Base-by-base conservation (phyloP, 2,888 invertebrate genomes). In the Ormyrus rosae region DNA sequence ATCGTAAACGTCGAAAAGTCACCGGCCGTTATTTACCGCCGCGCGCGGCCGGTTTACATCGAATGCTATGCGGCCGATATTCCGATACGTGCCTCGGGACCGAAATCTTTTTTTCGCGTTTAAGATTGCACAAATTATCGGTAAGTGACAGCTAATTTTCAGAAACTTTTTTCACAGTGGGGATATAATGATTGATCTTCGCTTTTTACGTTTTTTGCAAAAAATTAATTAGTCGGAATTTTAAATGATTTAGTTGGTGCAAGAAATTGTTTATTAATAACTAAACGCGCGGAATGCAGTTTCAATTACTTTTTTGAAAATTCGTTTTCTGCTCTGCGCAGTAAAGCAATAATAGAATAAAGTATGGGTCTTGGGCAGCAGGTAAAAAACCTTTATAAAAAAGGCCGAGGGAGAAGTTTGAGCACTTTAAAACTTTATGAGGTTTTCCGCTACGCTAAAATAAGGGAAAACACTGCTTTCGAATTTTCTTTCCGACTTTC, bases 1-100 rank as follows among this genome's bases (percentile, higher is more conserved):
- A 64, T 78, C 78, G 45, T 81, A 81, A 81, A 81, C 50, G 81
- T 81, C 81, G 69, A 74, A 68, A 72, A 72, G 75, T 74, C 78
- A 46, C 68, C 51, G 75, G 10, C 7, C 58, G 72, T 78, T 63
- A 81, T 78, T 81, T 81, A 81, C 9, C 34, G 63, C 46, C 73
- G 71, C 56, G n/a, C 73, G 71, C 50, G n/a, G 61, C 69, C 48
- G 56, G 69, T 73, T 77, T 68, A 53, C 73, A 71, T 76, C 67
- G 19, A 67, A 53, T 13, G 13, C 50, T 55, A 67, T 67, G 69
- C 61, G 10, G 11, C 34, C 6, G 50, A 55, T 53, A 6, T 9
- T 46, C 45, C 9, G 55, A 64, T 50, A 5, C 11, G 65, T 9
- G 48, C 46, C 53, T 48, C 46, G 10, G 34, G 9, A 60, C 55